These are phyloP conservation scores for Stenotaenia linearis DNA, from an alignment of 2,888 invertebrate genomes.

Conservation along the genomic window DNA sequence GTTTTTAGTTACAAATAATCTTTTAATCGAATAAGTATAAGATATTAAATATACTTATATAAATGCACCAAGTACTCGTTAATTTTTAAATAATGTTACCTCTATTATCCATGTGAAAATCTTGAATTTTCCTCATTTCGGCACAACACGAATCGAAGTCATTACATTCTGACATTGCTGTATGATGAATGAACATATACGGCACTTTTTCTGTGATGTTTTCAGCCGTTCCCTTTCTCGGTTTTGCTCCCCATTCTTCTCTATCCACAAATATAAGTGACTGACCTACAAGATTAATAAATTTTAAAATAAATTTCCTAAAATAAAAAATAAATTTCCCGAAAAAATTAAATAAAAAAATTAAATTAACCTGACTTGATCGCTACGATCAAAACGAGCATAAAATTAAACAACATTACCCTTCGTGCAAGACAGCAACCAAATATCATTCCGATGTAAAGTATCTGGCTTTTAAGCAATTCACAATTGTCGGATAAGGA, in stretches of 20 bases:
- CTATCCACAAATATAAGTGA: neutral
- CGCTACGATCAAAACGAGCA: no score
- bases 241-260: neutral
- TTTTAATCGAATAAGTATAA: no score
- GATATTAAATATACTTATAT: no score
- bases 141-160: neutral
- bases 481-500: neutral
- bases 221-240: neutral
- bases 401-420: neutral
- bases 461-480: neutral
- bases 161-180: neutral
- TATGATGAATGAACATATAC: conserved; percentile 17
- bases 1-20: no score
- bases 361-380: no score
- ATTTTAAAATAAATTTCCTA: neutral
- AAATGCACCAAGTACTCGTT: no score
- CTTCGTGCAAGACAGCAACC: neutral
- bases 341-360: no score
- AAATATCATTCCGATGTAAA: neutral
- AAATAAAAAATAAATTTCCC: no score
- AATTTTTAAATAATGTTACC: neutral
- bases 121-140: conserved; percentile 6
- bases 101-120: conserved; percentile 21
- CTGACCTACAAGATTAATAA: neutral
- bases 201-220: neutral